Evolutionary conservation across 2,113 vertebrate genomes (phyloP), one percentile per base, ranked within the genome.

Genomic region (Pygoscelis adeliae): DNA sequence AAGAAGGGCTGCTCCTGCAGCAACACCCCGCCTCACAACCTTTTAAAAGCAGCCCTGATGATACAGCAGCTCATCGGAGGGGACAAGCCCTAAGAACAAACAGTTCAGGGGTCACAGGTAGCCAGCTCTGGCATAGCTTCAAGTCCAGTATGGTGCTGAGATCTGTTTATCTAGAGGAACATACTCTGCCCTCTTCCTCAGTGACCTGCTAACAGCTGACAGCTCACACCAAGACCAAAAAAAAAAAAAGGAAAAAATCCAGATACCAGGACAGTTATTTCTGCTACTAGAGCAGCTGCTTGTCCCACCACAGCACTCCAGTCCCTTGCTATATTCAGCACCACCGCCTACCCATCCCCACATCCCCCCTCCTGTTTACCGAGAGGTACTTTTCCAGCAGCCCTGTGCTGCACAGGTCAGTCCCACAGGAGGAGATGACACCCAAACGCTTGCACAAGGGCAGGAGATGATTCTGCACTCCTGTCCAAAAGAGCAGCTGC

Each of bases 331-430:
- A 95, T 96, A 97, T 96, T 90, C 86, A 89, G 88, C 78, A 86
- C 34, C 58, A 72, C 55, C 13, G 0, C 71, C 56, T 7, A 88
- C 89, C 73, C 73, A 81, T 63, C 62, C 59, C 67, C 16, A 50
- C 61, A 79, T 34, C 62, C 69, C 38, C 58, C 6, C 83, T 93
- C 67, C 76, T 97, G 92, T 97, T 97, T 97, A 97, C 83, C 5
- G 5, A 42, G n/a, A 87, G 30, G 95, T 95, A 94, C 91, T 96
- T 96, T 98, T 97, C 97, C 96, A 97, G 58, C 80, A 95, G 93
- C 86, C 46, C 84, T 83, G 49, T 47, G 49, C 78, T 70, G 79
- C 69, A 69, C 78, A 63, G 67, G 49, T 38, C 91, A 82, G 70
- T 38, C 58, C 65, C 65, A 21, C 70, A 72, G 53, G 21, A 55